Conservation (phyloP, 2,888 invertebrate genomes). For the Ormyrus pomaceus region DNA sequence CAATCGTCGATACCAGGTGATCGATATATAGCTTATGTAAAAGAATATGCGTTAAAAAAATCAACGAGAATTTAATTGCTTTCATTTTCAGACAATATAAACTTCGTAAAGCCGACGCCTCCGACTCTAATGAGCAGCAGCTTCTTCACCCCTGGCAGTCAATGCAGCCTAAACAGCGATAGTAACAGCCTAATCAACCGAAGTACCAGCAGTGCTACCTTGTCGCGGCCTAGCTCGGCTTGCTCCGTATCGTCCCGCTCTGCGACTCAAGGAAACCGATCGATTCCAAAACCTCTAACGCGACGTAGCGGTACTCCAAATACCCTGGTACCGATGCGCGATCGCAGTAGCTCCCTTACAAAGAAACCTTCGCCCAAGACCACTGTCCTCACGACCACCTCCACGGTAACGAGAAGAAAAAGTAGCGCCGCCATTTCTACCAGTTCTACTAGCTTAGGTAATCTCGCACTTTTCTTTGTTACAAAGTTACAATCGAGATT, state of each 20-base stretch:
- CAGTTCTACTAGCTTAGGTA: not conserved
- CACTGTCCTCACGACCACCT: not conserved
- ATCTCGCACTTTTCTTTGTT: not conserved
- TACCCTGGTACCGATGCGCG: conserved; percentile 20
- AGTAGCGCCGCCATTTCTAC: not conserved
- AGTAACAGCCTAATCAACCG: conserved; percentile 17
- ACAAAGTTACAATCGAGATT: not conserved
- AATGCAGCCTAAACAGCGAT: not conserved
- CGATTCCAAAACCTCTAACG: not conserved
- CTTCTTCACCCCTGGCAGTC: conserved; percentile 25
- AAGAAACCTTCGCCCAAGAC: not conserved
- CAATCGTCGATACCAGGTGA: conserved; percentile 54
- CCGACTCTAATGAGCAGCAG: conserved; percentile 46
- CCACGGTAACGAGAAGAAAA: not conserved
- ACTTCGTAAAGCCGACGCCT: conserved; percentile 19
- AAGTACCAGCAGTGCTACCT: conserved; percentile 11
- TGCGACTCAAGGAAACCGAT: not conserved
- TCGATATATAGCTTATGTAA: too few species aligned
- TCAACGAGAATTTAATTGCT: too few species aligned
- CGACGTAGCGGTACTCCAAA: not conserved
- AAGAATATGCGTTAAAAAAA: too few species aligned
- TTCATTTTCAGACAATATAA: conserved; percentile 15
- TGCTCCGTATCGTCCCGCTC: not conserved
- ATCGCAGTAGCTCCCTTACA: conserved; percentile 36
- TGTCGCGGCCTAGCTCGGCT: conserved; percentile 5